Conservation (phyloP, 1,140 invertebrate species). For the Onthophagus taurus region DNA sequence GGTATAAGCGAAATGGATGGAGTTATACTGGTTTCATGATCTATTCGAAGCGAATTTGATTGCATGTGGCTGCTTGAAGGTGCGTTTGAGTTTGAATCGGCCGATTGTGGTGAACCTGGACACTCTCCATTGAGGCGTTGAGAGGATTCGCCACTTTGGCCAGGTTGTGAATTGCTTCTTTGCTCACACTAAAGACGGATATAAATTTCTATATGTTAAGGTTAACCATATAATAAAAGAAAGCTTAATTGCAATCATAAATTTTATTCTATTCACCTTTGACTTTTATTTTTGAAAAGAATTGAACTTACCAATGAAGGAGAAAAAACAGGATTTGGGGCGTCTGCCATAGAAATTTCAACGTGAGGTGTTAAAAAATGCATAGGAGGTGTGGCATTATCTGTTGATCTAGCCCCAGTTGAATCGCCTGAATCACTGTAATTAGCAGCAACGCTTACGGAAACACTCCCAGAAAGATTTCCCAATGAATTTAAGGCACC, state of each 20-base stretch:
- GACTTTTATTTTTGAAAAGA: too few species aligned
- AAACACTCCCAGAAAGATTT: constrained; percentile 37
- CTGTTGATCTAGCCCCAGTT: constrained; percentile 62
- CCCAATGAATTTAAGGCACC: constrained; percentile 44
- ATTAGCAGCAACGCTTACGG: constrained; percentile 42
- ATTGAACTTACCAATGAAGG: constrained; percentile 32
- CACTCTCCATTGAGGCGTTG: constrained; percentile 43
- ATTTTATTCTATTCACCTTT: too few species aligned
- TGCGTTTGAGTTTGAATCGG: constrained; percentile 62
- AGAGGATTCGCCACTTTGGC: constrained; percentile 35
- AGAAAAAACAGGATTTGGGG: constrained; percentile 36
- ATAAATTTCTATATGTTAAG: neutral
- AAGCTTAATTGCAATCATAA: too few species aligned
- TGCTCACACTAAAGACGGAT: constrained; percentile 15
- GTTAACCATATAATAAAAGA: too few species aligned
- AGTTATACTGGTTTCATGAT: constrained; percentile 53
- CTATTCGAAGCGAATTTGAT: constrained; percentile 35
- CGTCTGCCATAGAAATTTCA: constrained; percentile 77
- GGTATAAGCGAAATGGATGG: constrained; percentile 78
- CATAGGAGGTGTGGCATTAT: constrained; percentile 78
- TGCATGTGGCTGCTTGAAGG: constrained; percentile 53
- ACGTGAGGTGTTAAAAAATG: constrained; percentile 82
- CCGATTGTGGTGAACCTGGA: constrained; percentile 65
- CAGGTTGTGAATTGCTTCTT: constrained; percentile 18
- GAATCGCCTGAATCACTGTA: constrained; percentile 73